Evolutionary conservation across 2,888 invertebrate genomes (phyloP), one percentile per base, ranked within the genome.

Genomic region (Noctua fimbriata): DNA sequence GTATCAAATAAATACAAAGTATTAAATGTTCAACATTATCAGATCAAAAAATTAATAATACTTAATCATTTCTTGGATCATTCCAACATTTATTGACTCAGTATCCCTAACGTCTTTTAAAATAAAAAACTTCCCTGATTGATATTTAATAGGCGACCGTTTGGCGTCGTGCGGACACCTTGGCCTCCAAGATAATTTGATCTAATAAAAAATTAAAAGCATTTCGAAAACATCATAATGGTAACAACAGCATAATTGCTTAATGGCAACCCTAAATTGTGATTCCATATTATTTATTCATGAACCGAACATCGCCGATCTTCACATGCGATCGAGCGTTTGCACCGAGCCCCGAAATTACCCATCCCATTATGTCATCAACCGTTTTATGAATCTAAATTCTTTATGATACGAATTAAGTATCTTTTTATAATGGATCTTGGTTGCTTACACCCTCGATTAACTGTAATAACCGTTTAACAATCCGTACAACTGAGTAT

Each of bases 191-290:
- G 92, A 94, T 95, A 95, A 95, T 96, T 94, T 94, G 93, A 90
- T 92, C 94, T 94, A 95, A 95, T 96, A 96, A 96, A 97, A 96
- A 96, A 96, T 96, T 96, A 96, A 97, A 96, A 96, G 95, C 96
- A 94, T 96, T 96, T 95, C 92, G 89, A 96, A 95, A 96, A 95
- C 94, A 95, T 95, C 91, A 93, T 95, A 94, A 94, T 95, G 94
- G 92, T 95, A 95, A 95, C 95, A 96, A 95, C 95, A 89, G 92
- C 92, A 95, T 96, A 96, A 97, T 97, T 96, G 95, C 95, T 95
- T 97, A 96, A 97, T 96, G 96, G 94, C 92, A 91, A 92, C 91
- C 87, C 94, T 93, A 94, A 95, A 95, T 95, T 95, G 93, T 95
- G 95, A 95, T 94, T 95, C 92, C 91, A 93, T 94, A 95, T 96